A percentile compares a stretch with the other conserved stretches of the same genome.
These are phyloP conservation scores for Meles meles DNA, from an alignment of 2,113 vertebrate species.

Conservation along the genomic window DNA sequence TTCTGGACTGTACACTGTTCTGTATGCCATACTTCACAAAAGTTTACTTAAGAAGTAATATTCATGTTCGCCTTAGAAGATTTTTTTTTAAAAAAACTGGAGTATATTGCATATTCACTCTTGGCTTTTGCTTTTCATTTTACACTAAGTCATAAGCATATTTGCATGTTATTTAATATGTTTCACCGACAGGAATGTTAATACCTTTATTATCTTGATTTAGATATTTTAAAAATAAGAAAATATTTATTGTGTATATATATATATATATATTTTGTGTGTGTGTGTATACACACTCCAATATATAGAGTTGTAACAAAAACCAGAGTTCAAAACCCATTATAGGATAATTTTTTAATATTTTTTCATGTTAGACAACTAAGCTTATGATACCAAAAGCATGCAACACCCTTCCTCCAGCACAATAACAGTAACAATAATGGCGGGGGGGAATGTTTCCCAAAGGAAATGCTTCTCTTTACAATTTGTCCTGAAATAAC, in stretches of 20 bases:
- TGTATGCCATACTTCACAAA: background rate
- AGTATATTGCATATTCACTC: background rate
- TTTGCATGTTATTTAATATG: background rate
- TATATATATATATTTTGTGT: no score
- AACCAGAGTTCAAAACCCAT: background rate
- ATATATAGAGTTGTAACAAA: background rate
- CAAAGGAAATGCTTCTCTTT: background rate
- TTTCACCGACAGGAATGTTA: background rate
- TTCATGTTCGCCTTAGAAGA: background rate
- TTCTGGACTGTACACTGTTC: background rate
- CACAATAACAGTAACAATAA: background rate
- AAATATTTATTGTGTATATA: background rate
- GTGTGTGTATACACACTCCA: background rate
- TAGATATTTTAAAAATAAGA: background rate
- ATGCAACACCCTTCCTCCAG: background rate
- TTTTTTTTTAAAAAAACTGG: background rate
- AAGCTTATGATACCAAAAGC: background rate
- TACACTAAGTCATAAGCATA: background rate
- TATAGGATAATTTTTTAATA: background rate
- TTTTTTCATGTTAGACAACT: background rate
- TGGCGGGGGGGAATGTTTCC: background rate
- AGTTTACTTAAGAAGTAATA: background rate
- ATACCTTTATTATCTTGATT: background rate
- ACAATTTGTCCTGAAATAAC: background rate
- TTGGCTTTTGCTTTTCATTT: background rate